Conservation (phyloP, 2,888 invertebrate genomes). For the Macrosiphum euphorbiae region DNA sequence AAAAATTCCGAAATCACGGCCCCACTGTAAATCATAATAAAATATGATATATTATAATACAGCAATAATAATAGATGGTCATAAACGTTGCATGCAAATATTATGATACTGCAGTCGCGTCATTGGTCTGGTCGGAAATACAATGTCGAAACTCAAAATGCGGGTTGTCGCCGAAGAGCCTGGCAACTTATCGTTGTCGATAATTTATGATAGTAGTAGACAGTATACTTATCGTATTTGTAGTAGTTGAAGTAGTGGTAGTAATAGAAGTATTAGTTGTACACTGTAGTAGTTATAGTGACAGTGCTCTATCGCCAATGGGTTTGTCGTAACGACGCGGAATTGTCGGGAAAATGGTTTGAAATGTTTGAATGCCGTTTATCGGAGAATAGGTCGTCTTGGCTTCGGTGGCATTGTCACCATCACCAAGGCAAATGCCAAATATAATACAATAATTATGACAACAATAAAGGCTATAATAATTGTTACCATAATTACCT, state of each 20-base stretch:
- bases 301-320: not conserved
- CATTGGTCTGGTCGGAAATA: not conserved
- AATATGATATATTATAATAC: not conserved
- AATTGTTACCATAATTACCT: not conserved
- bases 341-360: not conserved
- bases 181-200: not conserved
- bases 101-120: not conserved
- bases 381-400: not conserved
- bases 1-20: not conserved
- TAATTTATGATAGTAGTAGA: not conserved
- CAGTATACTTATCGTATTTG: not conserved
- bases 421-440: not conserved
- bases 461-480: not conserved
- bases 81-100: not conserved
- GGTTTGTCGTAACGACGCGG: not conserved
- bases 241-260: not conserved
- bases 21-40: not conserved
- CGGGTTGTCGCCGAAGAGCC: not conserved
- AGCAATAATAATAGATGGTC: not conserved
- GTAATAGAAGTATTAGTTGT: not conserved
- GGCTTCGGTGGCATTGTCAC: not conserved
- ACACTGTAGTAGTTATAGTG: not conserved
- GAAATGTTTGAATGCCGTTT: not conserved
- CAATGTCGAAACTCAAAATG: not conserved
- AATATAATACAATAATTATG: not conserved